Conservation (phyloP, 1,140 invertebrate genomes). For the Paralvinella palmiformis region DNA sequence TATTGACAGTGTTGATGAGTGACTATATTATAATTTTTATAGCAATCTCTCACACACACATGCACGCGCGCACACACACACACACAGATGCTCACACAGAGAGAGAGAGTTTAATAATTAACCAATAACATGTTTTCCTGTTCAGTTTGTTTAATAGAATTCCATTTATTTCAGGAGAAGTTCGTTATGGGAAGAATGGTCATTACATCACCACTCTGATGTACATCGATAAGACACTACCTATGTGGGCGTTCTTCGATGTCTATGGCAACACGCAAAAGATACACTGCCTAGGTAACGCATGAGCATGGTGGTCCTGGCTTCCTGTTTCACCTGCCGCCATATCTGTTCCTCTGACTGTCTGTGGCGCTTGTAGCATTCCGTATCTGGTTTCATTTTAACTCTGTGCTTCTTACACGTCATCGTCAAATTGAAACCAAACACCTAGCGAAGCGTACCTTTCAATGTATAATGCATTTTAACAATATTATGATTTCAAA, state of each 20-base stretch:
- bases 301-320: too few relatives aligned
- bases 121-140: too few relatives aligned
- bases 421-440: background rate
- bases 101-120: too few relatives aligned
- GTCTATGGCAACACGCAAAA: conserved; percentile 89
- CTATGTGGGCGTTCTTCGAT: conserved; percentile 90
- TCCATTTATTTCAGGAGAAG: conserved; percentile 66
- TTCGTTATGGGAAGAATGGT: conserved; percentile 83
- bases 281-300: conserved; percentile 66
- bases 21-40: too few relatives aligned
- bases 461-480: background rate
- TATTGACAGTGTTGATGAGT: too few relatives aligned
- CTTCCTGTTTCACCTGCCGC: conserved; percentile 1
- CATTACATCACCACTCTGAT: conserved; percentile 74
- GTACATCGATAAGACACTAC: conserved; percentile 81
- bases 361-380: background rate
- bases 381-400: background rate
- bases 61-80: too few relatives aligned
- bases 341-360: background rate
- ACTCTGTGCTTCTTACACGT: background rate
- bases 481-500: too few relatives aligned
- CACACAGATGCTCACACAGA: too few relatives aligned
- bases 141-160: too few relatives aligned
- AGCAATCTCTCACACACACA: too few relatives aligned
- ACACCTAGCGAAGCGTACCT: background rate